Base-by-base conservation (phyloP, 2,888 invertebrate species). In the Harpagoxenus sublaevis region DNA sequence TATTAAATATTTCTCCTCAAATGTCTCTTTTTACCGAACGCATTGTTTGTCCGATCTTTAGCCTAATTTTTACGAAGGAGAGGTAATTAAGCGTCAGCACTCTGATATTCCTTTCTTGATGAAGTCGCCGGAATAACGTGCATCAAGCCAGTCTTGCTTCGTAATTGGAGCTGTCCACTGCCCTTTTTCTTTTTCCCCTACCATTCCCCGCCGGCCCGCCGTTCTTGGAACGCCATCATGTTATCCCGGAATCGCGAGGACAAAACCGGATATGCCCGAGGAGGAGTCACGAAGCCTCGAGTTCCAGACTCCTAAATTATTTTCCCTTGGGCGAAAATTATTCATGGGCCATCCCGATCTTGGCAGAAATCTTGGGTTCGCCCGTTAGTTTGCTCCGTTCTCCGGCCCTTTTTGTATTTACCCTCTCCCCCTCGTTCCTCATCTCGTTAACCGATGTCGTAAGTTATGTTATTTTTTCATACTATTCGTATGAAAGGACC, bases 251-350 rank as follows among this genome's bases (percentile, higher is more conserved):
- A 86, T 85, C 70, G 83, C 84, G 83, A 77, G 86, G 86, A 82
- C 83, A 84, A 86, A 87, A 86, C 87, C 85, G 85, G 89, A 89
- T 89, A 85, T 75, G 85, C 87, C 62, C 85, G 75, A 81, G 84
- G 79, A 78, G 70, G 74, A 86, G 89, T 89, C 90, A 78, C 84
- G 89, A 86, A 84, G 86, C 84, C 86, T 83, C 83, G 86, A 87
- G 87, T 86, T 86, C 84, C 87, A 90, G 87, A 86, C 88, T 89
- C 84, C 91, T 92, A 91, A 92, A 92, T 92, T 91, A 92, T 92
- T 92, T 92, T 91, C 91, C 85, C 84, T 86, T 77, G 53, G 75
- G 88, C 86, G 90, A 85, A 92, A 92, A 92, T 92, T 91, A 92
- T 92, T 92, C 91, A 91, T 91, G 88, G 90, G 84, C 78, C 85